Evolutionary conservation across 2,113 vertebrate species (phyloP), one percentile per base, ranked within the genome.

Genomic region (Phylloscopus whistleri): DNA sequence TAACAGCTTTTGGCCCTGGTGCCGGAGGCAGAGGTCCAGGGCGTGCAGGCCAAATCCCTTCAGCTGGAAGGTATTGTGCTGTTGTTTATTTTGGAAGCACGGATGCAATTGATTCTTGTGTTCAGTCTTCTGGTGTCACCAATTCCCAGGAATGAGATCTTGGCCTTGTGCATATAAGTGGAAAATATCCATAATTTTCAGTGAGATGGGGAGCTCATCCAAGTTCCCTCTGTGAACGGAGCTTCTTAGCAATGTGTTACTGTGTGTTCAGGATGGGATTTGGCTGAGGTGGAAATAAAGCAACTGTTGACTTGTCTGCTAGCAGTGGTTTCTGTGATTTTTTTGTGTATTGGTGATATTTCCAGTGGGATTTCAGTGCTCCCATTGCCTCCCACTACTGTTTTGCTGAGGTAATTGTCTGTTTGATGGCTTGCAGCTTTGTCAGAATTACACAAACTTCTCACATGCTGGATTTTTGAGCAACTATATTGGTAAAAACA

Each of bases 41-140:
- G 39, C 31, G 33, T 0, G 3, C 39, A 37, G 68, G 93, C 95
- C 95, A 90, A 74, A 76, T 87, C 87, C 18, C 81, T 89, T 91
- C 89, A 97, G 95, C 84, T 94, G 91, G 91, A 85, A 94, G 93
- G 94, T 85, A 81, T 82, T 87, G 94, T 93, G 76, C 93, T 85
- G 69, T 16, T 89, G 72, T 93, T 94, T 97, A 39, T 89, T 94
- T 95, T 93, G 95, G 91, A 87, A 91, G 78, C 67, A 5, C 75
- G 62, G 59, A 90, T 87, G 51, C 33, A 51, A 22, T 44, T 58
- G 84, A 52, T 84, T 84, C 73, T 70, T 35, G 21, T 13, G 55
- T 81, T 89, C 52, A 39, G 59, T 2, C 8, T 51, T 74, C 55
- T 90, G 87, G 70, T 90, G 76, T 90, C 79, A 89, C 87, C 91